Conservation (phyloP, 2,113 vertebrate species). For the Onychorhynchus coronatus region DNA sequence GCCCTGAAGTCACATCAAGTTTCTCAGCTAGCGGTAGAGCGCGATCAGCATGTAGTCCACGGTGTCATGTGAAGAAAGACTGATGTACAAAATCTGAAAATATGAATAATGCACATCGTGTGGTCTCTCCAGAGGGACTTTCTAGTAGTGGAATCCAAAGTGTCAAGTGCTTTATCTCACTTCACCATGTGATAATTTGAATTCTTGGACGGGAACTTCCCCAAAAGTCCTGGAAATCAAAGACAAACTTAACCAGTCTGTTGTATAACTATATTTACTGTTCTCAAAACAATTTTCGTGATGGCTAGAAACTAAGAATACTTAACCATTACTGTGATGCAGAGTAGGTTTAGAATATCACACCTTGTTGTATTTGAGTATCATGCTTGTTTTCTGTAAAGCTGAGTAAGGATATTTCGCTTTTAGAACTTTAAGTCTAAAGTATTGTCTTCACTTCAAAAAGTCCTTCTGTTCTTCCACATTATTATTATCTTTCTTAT, state of each 20-base stretch:
- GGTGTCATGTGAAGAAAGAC: background rate
- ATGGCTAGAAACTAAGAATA: background rate
- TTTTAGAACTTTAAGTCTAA: background rate
- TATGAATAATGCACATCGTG: background rate
- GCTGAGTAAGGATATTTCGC: background rate
- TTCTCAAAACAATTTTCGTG: background rate
- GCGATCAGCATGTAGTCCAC: background rate
- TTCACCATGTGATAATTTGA: background rate
- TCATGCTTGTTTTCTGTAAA: background rate
- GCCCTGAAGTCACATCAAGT: background rate
- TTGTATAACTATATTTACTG: background rate
- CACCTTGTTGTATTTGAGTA: background rate
- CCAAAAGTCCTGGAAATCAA: background rate
- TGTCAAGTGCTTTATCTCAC: background rate
- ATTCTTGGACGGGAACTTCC: background rate
- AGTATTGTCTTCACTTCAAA: background rate
- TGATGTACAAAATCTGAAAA: background rate
- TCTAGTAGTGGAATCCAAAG: constrained; percentile 11
- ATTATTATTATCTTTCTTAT: background rate
- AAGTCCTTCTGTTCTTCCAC: background rate
- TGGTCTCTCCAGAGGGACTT: constrained; percentile 26
- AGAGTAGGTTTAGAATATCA: background rate
- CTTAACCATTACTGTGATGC: background rate
- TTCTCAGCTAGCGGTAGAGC: background rate
- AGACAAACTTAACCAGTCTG: background rate